A percentile compares a stretch with the other conserved stretches of the same genome.
phyloP scores from a whole-genome alignment of 2,888 invertebrate species.

The Drosophila pseudotalamancana region DNA sequence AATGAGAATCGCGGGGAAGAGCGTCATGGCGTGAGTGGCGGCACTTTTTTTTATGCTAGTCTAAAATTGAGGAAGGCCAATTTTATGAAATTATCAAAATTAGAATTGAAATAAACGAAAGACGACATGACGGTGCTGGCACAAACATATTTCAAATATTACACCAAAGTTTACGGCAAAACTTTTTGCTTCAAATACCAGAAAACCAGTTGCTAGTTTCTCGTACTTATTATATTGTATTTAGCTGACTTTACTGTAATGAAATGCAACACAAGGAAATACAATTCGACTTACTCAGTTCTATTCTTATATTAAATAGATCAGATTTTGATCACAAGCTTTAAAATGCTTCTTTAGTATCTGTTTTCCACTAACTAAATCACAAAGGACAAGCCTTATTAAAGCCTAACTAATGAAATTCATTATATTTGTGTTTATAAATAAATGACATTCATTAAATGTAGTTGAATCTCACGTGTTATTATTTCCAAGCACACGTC shows the following conservation, averaged over 20 bases:
- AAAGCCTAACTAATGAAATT: background rate
- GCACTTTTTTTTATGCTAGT: constrained; percentile 24
- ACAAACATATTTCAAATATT: constrained; percentile 34
- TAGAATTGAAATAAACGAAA: constrained; percentile 48
- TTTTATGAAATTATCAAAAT: constrained; percentile 68
- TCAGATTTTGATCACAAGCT: too few species aligned
- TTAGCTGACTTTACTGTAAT: too few species aligned
- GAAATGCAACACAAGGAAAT: too few species aligned
- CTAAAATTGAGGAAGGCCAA: constrained; percentile 57
- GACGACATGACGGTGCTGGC: constrained; percentile 25
- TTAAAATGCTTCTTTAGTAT: too few species aligned
- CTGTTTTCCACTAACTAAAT: too few species aligned
- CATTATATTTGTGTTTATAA: background rate
- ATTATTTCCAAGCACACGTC: background rate
- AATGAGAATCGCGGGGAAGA: constrained; percentile 17
- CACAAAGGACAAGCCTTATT: background rate
- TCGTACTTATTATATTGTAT: too few species aligned
- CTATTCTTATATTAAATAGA: too few species aligned
- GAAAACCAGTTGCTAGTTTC: background rate
- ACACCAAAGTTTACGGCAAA: constrained; percentile 8
- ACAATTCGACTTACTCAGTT: too few species aligned
- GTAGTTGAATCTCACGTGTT: background rate
- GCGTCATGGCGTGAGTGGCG: background rate
- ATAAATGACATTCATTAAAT: background rate
- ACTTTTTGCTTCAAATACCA: background rate